These are phyloP conservation scores for Astreopora myriophthalma DNA, from an alignment of 64 coral and sea anemone species.

Conservation along the genomic window DNA sequence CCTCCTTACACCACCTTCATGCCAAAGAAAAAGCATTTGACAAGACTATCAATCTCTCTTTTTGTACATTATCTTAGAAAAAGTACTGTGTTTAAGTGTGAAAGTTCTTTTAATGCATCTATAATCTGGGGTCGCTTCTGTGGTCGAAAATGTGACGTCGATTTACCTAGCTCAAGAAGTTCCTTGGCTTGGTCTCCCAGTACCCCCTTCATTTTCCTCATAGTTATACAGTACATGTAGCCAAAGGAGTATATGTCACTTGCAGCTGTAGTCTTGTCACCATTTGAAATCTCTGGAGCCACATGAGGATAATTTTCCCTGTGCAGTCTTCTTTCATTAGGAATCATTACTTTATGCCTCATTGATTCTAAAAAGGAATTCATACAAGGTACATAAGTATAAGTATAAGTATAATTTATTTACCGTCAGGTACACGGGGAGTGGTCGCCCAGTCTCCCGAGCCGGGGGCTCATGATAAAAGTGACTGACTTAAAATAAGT, in stretches of 20 bases:
- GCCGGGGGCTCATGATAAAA: too few relatives aligned
- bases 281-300: conserved; percentile 39
- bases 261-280: not conserved
- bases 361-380: not conserved
- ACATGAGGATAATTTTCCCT: conserved; percentile 52
- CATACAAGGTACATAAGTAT: too few relatives aligned
- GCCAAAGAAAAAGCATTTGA: too few relatives aligned
- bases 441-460: too few relatives aligned
- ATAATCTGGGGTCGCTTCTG: not conserved
- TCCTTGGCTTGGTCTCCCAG: not conserved
- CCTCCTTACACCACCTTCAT: too few relatives aligned
- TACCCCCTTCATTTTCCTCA: conserved; percentile 6
- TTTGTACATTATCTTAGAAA: too few relatives aligned
- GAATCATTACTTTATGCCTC: not conserved
- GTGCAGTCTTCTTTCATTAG: conserved; percentile 8
- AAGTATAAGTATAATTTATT: too few relatives aligned
- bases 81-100: not conserved
- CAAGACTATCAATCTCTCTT: too few relatives aligned
- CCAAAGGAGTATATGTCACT: conserved; percentile 62
- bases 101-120: not conserved
- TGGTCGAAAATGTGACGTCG: conserved; percentile 9
- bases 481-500: too few relatives aligned
- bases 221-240: conserved; percentile 28
- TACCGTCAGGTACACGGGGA: too few relatives aligned
- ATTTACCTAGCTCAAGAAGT: conserved; percentile 48